Evolutionary conservation across 2,888 invertebrate genomes (phyloP).

Genomic region (Deilephila porcellus): DNA sequence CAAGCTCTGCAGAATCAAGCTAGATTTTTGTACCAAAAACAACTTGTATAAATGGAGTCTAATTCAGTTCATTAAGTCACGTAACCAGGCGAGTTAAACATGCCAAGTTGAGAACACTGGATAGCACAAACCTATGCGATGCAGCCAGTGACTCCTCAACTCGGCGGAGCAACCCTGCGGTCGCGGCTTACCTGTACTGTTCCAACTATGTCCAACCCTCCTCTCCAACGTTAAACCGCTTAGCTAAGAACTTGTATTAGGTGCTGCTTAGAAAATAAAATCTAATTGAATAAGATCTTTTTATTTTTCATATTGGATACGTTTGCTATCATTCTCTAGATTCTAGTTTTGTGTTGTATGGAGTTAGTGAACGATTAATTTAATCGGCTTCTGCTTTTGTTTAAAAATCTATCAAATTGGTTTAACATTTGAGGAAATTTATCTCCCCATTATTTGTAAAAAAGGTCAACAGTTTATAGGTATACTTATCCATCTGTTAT

Average conservation of each 20-base stretch:
- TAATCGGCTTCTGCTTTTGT: no score
- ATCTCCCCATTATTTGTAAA: no score
- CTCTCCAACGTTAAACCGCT: conserved; percentile 49
- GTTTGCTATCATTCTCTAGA: not conserved
- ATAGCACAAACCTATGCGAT: conserved; percentile 33
- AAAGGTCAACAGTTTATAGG: no score
- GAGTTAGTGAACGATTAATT: no score
- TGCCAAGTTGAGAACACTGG: conserved; percentile 41
- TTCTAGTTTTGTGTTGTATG: not conserved
- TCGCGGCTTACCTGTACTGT: conserved; percentile 47
- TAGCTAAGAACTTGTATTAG: conserved; percentile 45
- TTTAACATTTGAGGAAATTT: no score
- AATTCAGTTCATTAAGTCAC: conserved; percentile 44
- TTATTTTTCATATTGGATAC: conserved; percentile 6
- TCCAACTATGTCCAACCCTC: conserved; percentile 50
- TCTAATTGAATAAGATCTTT: not conserved
- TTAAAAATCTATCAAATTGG: no score
- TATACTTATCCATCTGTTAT: no score
- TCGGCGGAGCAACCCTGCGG: conserved; percentile 37
- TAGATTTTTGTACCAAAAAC: conserved; percentile 41
- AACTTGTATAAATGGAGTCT: conserved; percentile 35
- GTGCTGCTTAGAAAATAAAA: conserved; percentile 16
- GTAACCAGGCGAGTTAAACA: conserved; percentile 44
- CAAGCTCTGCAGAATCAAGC: conserved; percentile 1
- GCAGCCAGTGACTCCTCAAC: conserved; percentile 39